Evolutionary conservation across 1,140 invertebrate species (phyloP), one percentile per base, ranked within the genome.

Genomic region (Ectropis grisescens): DNA sequence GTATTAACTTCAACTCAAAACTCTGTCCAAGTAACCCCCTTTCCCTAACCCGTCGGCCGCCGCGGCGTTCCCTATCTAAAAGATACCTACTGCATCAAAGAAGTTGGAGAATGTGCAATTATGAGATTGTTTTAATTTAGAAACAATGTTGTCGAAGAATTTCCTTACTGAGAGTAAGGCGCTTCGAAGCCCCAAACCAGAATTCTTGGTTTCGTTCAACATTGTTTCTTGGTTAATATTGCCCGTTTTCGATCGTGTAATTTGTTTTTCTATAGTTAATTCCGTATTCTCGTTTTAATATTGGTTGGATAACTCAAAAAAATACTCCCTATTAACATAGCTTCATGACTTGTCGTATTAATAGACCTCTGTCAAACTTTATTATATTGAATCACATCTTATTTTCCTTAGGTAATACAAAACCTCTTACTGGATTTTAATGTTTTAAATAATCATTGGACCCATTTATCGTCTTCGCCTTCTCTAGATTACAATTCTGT

Each of bases 61-160:
- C 30, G 29, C n/a, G n/a, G n/a, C n/a, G n/a, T n/a, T n/a, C n/a
- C n/a, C n/a, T n/a, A n/a, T n/a, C 29, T 28, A 23, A 33, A 35
- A 39, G 41, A 46, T 48, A 64, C 39, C 49, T 53, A 57, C 48
- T 75, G 68, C 71, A 75, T 70, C 68, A 76, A 80, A 76, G 66
- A 72, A 71, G 58, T 74, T 71, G 38, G 60, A 68, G 72, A 78
- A 80, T 78, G 70, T 80, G 72, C 71, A 75, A 80, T 80, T 75
- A 78, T 74, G 64, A 78, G 68, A 78, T 80, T 80, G 75, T 80
- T 80, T 80, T 80, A 80, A 80, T 80, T 80, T 78, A 66, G 64
- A 76, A 76, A 80, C 75, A 80, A 72, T 75, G 75, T 76, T 75
- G 61, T 61, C 58, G 52, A 75, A 76, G 70, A 76, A 80, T 75